phyloP scores from a whole-genome alignment of 2,888 invertebrate species.

The Mythimna lalbum region DNA sequence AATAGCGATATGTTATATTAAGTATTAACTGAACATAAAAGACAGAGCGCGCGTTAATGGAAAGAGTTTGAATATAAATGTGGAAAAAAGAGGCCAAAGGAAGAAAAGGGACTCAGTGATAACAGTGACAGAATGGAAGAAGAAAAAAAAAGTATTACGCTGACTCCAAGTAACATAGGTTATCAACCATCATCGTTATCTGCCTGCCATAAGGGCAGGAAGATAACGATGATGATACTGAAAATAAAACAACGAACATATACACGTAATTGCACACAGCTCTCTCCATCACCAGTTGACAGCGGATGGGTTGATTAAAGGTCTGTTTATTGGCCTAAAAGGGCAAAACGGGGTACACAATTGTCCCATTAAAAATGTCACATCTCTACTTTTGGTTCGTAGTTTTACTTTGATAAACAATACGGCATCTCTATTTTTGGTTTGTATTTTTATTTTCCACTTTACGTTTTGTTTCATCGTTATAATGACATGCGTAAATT shows the following conservation, averaged over 20 bases:
- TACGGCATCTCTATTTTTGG: constrained; percentile 34
- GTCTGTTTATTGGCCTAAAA: constrained; percentile 56
- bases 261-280: constrained; percentile 40
- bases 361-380: constrained; percentile 23
- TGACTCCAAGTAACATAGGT: too few species aligned
- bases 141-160: too few species aligned
- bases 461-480: constrained; percentile 47
- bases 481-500: constrained; percentile 50
- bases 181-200: too few species aligned
- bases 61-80: too few species aligned
- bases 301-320: constrained; percentile 64
- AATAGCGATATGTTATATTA: constrained; percentile 11
- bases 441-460: constrained; percentile 37
- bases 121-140: too few species aligned
- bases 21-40: not conserved
- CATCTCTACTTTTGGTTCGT: constrained; percentile 35
- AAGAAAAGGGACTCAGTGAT: too few species aligned
- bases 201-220: too few species aligned
- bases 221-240: not conserved
- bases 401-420: constrained; percentile 38
- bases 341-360: constrained; percentile 28
- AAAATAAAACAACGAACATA: constrained; percentile 43
- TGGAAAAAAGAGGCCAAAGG: too few species aligned
- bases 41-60: too few species aligned
- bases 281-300: constrained; percentile 38